Percentiles rank a stretch among this genome's conserved stretches.
Evolutionary conservation across 2,888 invertebrate species (phyloP).

Genomic region (Aradus depressus): DNA sequence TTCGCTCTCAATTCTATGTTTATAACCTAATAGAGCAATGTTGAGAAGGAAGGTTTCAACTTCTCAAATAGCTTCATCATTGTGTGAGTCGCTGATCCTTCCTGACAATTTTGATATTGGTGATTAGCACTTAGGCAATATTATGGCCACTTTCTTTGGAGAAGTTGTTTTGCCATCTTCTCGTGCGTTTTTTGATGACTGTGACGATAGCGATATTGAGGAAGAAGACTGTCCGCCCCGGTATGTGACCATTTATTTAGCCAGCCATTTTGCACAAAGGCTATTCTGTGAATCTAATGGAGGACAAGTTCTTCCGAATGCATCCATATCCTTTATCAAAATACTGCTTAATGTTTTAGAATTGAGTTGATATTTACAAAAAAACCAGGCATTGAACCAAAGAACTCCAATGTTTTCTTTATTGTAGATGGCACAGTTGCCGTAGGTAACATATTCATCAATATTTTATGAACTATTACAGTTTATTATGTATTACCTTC

Average conservation of each 20-base stretch:
- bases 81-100: no score
- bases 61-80: no score
- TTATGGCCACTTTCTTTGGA: constrained; percentile 27
- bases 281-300: no score
- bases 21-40: no score
- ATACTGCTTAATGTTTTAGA: constrained; percentile 2
- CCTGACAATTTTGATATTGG: neutral
- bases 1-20: no score
- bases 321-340: no score
- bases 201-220: constrained; percentile 23
- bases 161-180: constrained; percentile 26
- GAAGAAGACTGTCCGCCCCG: neutral
- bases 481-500: no score
- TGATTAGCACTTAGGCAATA: neutral
- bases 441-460: constrained; percentile 14
- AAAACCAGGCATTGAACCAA: neutral
- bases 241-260: neutral
- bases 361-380: neutral
- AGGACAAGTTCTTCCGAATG: no score
- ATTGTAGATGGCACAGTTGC: constrained; percentile 22
- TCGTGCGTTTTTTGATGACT: constrained; percentile 27
- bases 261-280: neutral
- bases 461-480: no score
- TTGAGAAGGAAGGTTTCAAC: no score
- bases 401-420: constrained; percentile 14